Evolutionary conservation across 2,797 vertebrate genomes (phyloP).

Genomic region (Pelobates cultripes): DNA sequence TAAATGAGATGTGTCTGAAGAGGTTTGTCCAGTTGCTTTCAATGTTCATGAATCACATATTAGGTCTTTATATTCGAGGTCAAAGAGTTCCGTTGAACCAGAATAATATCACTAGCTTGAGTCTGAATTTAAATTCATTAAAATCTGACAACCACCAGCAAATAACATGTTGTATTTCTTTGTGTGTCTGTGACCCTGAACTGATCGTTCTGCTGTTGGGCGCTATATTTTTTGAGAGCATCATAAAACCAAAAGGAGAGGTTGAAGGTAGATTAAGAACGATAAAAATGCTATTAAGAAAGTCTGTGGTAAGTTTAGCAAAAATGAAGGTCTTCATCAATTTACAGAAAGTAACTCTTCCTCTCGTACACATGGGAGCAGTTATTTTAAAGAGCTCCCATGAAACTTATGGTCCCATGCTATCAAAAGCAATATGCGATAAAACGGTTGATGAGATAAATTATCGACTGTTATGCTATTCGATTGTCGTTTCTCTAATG

Average conservation of each 20-base stretch:
- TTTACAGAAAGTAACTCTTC: no score
- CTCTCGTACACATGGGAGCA: no score
- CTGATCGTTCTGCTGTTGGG: slow-evolving; percentile 36
- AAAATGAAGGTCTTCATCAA: no score
- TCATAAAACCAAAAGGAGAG: slow-evolving; percentile 42
- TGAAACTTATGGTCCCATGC: no score
- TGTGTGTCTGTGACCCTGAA: slow-evolving; percentile 40
- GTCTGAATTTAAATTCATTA: slow-evolving; percentile 53
- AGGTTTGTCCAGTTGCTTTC: slow-evolving; percentile 13
- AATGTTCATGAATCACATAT: slow-evolving; percentile 49
- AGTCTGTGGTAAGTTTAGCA: background rate
- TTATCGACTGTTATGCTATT: no score
- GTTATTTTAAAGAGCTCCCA: no score
- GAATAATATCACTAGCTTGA: slow-evolving; percentile 36
- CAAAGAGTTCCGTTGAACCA: slow-evolving; percentile 43
- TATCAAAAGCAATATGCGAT: no score
- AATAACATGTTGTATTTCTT: slow-evolving; percentile 11
- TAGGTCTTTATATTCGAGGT: slow-evolving; percentile 45
- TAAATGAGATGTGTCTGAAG: slow-evolving; percentile 35
- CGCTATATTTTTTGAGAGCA: slow-evolving; percentile 6
- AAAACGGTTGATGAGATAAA: no score
- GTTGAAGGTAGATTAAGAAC: slow-evolving; percentile 6
- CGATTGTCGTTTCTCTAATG: no score
- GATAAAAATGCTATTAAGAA: slow-evolving; percentile 38
- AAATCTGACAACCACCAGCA: slow-evolving; percentile 44